Conservation (phyloP, 2,888 invertebrate genomes). For the Drosophila prostipennis region DNA sequence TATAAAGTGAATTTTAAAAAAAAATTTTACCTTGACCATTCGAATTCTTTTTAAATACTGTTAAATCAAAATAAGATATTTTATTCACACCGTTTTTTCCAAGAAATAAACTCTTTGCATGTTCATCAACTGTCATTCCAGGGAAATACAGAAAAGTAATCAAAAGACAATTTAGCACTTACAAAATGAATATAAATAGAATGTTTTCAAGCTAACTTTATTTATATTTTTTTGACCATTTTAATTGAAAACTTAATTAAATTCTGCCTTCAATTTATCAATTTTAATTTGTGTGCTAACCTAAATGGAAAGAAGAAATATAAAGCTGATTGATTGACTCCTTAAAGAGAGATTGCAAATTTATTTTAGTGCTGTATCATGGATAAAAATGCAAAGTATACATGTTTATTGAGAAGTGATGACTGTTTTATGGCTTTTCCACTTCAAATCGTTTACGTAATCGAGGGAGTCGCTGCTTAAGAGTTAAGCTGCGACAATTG, state of each 20-base stretch:
- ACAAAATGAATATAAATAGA: no score
- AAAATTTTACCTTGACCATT: no score
- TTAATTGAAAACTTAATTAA: no score
- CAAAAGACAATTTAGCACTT: background rate
- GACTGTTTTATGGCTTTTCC: constrained; percentile 54
- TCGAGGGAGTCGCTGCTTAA: constrained; percentile 19
- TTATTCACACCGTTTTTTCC: no score
- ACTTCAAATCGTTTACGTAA: constrained; percentile 17
- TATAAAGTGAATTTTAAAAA: no score
- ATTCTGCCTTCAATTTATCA: no score
- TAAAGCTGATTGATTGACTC: background rate
- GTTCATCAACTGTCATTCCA: background rate
- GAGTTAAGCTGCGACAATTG: constrained; percentile 33
- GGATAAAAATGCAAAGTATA: constrained; percentile 12
- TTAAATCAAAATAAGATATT: no score
- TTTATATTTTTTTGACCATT: no score
- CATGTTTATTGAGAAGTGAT: constrained; percentile 20
- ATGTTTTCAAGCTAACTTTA: no score
- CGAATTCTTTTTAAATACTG: no score
- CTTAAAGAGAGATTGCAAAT: background rate
- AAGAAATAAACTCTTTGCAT: no score
- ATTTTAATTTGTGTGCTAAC: background rate
- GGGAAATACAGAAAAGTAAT: background rate
- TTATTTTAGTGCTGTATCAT: constrained; percentile 2
- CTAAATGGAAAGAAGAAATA: background rate